Evolutionary conservation across 2,888 invertebrate species (phyloP).

Genomic region (Netelia melanura): DNA sequence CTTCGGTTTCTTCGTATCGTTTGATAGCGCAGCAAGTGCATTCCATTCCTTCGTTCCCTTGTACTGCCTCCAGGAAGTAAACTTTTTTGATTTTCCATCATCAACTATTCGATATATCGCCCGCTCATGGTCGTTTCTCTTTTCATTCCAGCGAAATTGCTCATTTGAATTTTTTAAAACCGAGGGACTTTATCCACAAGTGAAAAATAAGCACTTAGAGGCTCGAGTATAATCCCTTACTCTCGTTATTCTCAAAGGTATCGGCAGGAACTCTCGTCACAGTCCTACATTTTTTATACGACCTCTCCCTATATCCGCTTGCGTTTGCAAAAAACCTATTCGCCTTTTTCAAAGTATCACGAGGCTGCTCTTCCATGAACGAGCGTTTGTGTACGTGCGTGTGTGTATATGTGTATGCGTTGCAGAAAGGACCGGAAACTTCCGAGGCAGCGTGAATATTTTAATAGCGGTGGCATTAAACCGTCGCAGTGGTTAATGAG

Average conservation of each 20-base stretch:
- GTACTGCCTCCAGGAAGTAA: neutral
- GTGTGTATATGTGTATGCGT: neutral
- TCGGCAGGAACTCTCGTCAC: conserved; percentile 7
- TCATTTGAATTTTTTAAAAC: neutral
- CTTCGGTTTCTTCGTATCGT: neutral
- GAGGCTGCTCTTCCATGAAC: neutral
- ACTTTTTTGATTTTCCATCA: neutral
- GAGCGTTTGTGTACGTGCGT: neutral
- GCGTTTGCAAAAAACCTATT: neutral
- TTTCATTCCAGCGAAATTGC: neutral
- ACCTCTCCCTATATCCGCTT: neutral
- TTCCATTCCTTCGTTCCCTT: neutral
- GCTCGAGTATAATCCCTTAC: neutral
- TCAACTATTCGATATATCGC: too few species aligned
- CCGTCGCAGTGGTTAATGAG: conserved; percentile 50
- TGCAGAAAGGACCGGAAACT: conserved; percentile 4
- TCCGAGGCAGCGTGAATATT: conserved; percentile 56
- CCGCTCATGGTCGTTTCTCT: neutral
- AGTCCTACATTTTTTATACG: conserved; percentile 42
- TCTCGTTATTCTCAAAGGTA: conserved; percentile 37
- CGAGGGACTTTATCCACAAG: neutral
- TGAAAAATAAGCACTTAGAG: conserved; percentile 20
- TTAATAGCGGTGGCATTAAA: conserved; percentile 50
- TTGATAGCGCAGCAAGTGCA: neutral
- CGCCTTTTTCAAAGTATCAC: neutral